A percentile compares a stretch with the other conserved stretches of the same genome.
Conservation (phyloP, 2,888 invertebrate genomes). For the Cephus rjabovi region DNA sequence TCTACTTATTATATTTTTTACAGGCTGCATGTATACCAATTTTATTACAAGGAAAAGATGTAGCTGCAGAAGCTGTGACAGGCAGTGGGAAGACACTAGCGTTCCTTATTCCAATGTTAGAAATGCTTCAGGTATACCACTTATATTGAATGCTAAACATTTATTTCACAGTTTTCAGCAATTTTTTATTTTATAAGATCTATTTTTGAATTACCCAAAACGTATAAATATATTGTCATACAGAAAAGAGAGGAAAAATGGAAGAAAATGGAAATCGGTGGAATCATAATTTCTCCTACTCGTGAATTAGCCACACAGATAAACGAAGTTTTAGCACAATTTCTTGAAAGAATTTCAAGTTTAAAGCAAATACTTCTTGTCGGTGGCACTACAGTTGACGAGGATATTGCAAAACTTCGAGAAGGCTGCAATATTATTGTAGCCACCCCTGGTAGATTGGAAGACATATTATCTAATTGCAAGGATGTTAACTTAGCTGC, state of each 20-base stretch:
- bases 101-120: slow-evolving; percentile 91
- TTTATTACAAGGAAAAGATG: slow-evolving; percentile 91
- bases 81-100: slow-evolving; percentile 99
- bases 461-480: slow-evolving; percentile 83
- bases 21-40: slow-evolving; percentile 91
- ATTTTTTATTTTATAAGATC: background rate
- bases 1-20: slow-evolving; percentile 21
- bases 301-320: slow-evolving; percentile 95
- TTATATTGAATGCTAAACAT: background rate
- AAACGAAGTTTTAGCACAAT: slow-evolving; percentile 72
- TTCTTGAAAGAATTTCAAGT: slow-evolving; percentile 66
- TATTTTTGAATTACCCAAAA: slow-evolving; percentile 7
- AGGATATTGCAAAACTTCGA: slow-evolving; percentile 77
- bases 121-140: slow-evolving; percentile 75
- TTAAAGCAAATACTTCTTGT: slow-evolving; percentile 76
- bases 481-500: slow-evolving; percentile 77
- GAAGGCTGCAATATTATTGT: slow-evolving; percentile 88
- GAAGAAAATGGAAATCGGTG: slow-evolving; percentile 83
- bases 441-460: slow-evolving; percentile 94
- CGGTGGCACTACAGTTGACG: slow-evolving; percentile 85
- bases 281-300: slow-evolving; percentile 94
- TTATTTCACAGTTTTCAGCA: slow-evolving; percentile 8
- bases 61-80: slow-evolving; percentile 97
- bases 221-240: slow-evolving; percentile 54
- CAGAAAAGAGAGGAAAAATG: slow-evolving; percentile 74